Evolutionary conservation across 2,113 vertebrate species (phyloP), one percentile per base, ranked within the genome.

Genomic region (Crotalus helleri): DNA sequence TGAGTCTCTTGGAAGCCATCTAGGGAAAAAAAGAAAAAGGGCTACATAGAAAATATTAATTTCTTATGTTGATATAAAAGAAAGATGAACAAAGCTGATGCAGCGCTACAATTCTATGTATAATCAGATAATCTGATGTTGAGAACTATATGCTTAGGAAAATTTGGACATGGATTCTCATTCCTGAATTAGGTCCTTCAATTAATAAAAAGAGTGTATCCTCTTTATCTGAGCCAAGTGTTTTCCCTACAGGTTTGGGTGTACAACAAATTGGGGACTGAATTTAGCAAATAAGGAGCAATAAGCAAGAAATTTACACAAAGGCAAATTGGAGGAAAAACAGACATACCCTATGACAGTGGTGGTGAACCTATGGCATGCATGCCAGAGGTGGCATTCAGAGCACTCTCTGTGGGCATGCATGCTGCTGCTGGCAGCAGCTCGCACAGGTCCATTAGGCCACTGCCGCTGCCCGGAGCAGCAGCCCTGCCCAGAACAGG

Each of bases 1-100:
- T 95, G 90, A 89, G 54, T 95, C 90, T 97, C 11, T 26, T 55
- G 44, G 23, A 92, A 90, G 96, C 88, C 97, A 95, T 95, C 98
- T 98, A 97, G 33, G 69, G 3, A 9, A 39, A 39, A 81, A 53
- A 98, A 97, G 91, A 94, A 93, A 87, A 23, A 93, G 88, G 9
- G 85, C 9, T 49, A 93, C 1, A 55, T 94, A 12, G 23, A 89
- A n/a, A 94, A 55, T 8, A 4, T 12, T 9, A 11, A 0, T 1
- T 93, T 10, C 64, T 92, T 91, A 51, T 54, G 4, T 39, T 0
- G 9, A 59, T 54, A 39, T 39, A 58, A 58, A 89, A n/a, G 7
- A 58, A 81, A 7, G 33, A 81, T 9, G 69, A 39, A n/a, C 5
- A 5, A 74, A 74, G 13, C 5, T 33, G 69, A 74, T 39, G n/a